Conservation (phyloP, 2,888 invertebrate genomes). For the Heliconius sara region DNA sequence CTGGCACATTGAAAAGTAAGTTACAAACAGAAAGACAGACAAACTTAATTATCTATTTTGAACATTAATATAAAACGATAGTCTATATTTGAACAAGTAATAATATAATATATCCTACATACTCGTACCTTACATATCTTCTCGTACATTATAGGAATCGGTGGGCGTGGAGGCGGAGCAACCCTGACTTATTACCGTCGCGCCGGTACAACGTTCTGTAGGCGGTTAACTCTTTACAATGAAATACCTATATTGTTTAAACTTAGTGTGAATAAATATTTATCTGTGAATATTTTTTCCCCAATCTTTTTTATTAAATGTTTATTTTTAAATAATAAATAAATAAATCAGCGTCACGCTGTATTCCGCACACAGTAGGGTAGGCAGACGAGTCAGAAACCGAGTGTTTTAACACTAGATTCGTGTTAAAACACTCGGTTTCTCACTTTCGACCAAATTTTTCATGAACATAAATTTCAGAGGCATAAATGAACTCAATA, state of each 20-base stretch:
- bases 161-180: slow-evolving; percentile 28
- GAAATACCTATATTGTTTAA: slow-evolving; percentile 6
- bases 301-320: neutral
- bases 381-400: too few relatives aligned
- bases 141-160: slow-evolving; percentile 12
- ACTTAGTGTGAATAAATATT: neutral
- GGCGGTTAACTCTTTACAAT: slow-evolving; percentile 12
- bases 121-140: neutral
- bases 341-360: too few relatives aligned
- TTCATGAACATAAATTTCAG: too few relatives aligned
- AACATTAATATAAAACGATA: neutral
- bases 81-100: neutral
- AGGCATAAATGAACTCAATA: too few relatives aligned
- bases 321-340: too few relatives aligned
- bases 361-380: too few relatives aligned
- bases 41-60: neutral
- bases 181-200: slow-evolving; percentile 17
- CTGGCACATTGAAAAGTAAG: neutral
- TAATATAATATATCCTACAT: slow-evolving; percentile 14
- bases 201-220: neutral
- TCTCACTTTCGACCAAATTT: too few relatives aligned
- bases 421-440: too few relatives aligned
- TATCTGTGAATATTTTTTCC: neutral
- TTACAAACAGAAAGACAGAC: neutral
- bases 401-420: too few relatives aligned